Conservation (phyloP, 1,140 invertebrate species). For the Steinernema feltiae region DNA sequence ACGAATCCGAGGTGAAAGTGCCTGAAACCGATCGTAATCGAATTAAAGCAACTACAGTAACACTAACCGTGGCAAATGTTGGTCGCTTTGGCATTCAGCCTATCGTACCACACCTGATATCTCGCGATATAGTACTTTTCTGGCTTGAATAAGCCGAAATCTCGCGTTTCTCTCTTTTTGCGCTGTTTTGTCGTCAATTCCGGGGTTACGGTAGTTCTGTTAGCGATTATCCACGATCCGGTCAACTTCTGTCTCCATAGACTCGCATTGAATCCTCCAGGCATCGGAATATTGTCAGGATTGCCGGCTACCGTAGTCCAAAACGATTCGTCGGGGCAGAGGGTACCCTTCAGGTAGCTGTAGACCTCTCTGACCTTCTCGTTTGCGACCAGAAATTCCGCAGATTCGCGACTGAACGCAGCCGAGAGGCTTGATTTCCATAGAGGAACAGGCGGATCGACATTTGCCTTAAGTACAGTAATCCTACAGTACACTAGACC, state of each 20-base stretch:
- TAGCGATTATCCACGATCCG: neutral
- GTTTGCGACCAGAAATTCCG: slow-evolving; percentile 34
- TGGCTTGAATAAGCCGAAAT: neutral
- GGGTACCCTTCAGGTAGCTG: slow-evolving; percentile 25
- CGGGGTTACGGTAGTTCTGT: neutral
- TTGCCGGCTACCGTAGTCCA: too few relatives aligned
- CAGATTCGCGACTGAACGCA: slow-evolving; percentile 29
- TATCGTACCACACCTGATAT: slow-evolving; percentile 30
- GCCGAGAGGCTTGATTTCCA: slow-evolving; percentile 50
- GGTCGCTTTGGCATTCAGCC: too few relatives aligned
- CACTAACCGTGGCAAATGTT: too few relatives aligned
- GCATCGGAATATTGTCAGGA: neutral
- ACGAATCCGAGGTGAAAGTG: slow-evolving; percentile 25
- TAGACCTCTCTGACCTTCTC: slow-evolving; percentile 30
- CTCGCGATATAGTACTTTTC: slow-evolving; percentile 18
- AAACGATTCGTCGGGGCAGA: too few relatives aligned
- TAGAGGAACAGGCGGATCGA: slow-evolving; percentile 28
- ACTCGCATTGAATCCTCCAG: neutral
- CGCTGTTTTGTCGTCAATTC: too few relatives aligned
- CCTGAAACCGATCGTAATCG: neutral
- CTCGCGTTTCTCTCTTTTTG: too few relatives aligned
- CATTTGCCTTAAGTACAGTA: neutral
- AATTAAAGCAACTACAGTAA: neutral
- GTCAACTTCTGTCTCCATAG: neutral
- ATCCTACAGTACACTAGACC: neutral